Conservation (phyloP, 2,113 vertebrate genomes). For the Labeo rohita region DNA sequence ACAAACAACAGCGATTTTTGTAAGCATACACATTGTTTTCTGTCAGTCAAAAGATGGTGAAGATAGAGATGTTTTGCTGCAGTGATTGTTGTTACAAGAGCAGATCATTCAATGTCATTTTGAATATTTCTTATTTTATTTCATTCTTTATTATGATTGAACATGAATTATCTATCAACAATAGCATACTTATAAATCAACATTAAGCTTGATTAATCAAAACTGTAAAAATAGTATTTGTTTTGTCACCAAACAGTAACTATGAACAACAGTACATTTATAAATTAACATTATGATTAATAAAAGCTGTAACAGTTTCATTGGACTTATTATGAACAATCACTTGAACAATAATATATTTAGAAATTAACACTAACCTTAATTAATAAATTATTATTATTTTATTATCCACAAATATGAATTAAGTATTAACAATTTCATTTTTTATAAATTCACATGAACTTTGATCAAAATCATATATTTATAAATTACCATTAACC, state of each 20-base stretch:
- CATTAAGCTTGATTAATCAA: background rate
- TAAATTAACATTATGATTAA: no score
- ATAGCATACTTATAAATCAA: background rate
- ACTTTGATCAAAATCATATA: no score
- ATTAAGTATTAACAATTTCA: no score
- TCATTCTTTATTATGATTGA: background rate
- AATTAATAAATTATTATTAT: background rate
- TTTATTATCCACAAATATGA: no score
- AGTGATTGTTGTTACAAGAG: background rate
- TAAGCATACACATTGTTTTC: background rate
- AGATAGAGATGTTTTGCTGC: background rate
- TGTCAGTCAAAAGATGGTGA: background rate
- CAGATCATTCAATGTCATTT: background rate
- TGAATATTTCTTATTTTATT: no score
- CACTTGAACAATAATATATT: background rate
- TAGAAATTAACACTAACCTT: background rate
- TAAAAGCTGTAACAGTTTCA: no score
- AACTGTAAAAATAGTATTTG: no score
- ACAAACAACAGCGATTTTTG: background rate
- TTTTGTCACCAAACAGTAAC: no score
- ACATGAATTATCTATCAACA: background rate
- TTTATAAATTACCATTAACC: no score
- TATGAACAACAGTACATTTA: no score
- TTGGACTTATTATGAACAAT: background rate
- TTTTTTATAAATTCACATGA: no score